phyloP scores from a whole-genome alignment of 2,113 vertebrate species.

The Syngnathoides biaculeatus region DNA sequence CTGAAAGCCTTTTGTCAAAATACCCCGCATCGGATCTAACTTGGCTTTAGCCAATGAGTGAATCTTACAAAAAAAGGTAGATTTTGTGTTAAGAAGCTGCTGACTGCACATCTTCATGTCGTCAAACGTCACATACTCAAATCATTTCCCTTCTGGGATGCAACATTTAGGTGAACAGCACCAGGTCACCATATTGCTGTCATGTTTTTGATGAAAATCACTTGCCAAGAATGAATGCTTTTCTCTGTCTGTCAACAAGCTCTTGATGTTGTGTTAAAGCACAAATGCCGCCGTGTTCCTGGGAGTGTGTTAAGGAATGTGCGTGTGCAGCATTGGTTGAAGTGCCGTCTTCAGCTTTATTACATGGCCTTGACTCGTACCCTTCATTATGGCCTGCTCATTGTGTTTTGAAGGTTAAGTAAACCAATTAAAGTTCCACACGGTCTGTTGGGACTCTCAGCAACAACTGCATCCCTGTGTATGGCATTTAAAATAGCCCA shows the following conservation, averaged over 20 bases:
- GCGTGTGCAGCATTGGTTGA: constrained; percentile 47
- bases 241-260: constrained; percentile 58
- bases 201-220: constrained; percentile 60
- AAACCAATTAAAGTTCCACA: constrained; percentile 73
- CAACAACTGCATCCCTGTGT: constrained; percentile 55
- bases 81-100: constrained; percentile 19
- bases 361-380: constrained; percentile 68
- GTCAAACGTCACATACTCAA: constrained; percentile 57
- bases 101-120: constrained; percentile 37
- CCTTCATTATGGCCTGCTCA: constrained; percentile 70
- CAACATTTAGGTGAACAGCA: constrained; percentile 52
- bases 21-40: constrained; percentile 1
- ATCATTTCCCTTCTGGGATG: constrained; percentile 58
- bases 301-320: constrained; percentile 40
- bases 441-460: constrained; percentile 58
- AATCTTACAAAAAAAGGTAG: not conserved
- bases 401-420: constrained; percentile 76
- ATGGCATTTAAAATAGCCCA: constrained; percentile 66
- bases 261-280: constrained; percentile 56
- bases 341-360: constrained; percentile 65
- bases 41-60: constrained; percentile 4
- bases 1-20: constrained; percentile 25
- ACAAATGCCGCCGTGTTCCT: constrained; percentile 56
- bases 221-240: constrained; percentile 55
- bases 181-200: constrained; percentile 59